A percentile compares a stretch with the other conserved stretches of the same genome.
These are phyloP conservation scores for Hestina assimilis DNA, from an alignment of 1,140 invertebrate species.

Conservation along the genomic window DNA sequence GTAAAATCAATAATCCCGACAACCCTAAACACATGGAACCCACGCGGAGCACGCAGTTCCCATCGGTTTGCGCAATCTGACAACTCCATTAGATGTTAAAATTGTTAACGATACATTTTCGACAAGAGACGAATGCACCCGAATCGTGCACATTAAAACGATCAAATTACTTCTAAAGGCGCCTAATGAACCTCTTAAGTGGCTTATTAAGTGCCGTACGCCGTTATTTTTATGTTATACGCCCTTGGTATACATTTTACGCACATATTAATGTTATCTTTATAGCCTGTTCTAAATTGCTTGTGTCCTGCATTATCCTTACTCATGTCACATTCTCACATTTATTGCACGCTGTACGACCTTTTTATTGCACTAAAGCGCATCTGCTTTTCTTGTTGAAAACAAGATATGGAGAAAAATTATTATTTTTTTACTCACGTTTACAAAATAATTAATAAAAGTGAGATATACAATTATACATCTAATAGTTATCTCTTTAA, in stretches of 20 bases:
- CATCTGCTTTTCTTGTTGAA: too few species aligned
- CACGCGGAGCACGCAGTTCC: slow-evolving; percentile 40
- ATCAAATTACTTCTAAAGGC: slow-evolving; percentile 48
- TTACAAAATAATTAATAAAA: too few species aligned
- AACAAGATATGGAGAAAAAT: too few species aligned
- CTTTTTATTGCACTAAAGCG: slow-evolving; percentile 3
- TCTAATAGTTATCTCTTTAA: too few species aligned
- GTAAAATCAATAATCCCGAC: background rate
- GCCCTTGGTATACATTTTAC: slow-evolving; percentile 39
- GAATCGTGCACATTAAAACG: slow-evolving; percentile 59
- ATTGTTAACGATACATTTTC: slow-evolving; percentile 50
- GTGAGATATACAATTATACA: too few species aligned
- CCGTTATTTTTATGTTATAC: slow-evolving; percentile 68
- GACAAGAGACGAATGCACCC: slow-evolving; percentile 39
- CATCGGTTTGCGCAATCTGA: slow-evolving; percentile 62
- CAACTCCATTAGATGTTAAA: slow-evolving; percentile 62
- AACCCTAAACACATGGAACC: slow-evolving; percentile 38
- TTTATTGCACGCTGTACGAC: background rate
- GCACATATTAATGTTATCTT: slow-evolving; percentile 37
- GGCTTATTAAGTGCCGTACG: slow-evolving; percentile 70
- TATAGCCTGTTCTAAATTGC: slow-evolving; percentile 29
- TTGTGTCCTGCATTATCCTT: slow-evolving; percentile 20
- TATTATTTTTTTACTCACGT: too few species aligned
- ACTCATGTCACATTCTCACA: slow-evolving; percentile 10
- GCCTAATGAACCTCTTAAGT: slow-evolving; percentile 70